Evolutionary conservation across 2,888 invertebrate species (phyloP), one percentile per base, ranked within the genome.

Genomic region (Pterobdella sp.): DNA sequence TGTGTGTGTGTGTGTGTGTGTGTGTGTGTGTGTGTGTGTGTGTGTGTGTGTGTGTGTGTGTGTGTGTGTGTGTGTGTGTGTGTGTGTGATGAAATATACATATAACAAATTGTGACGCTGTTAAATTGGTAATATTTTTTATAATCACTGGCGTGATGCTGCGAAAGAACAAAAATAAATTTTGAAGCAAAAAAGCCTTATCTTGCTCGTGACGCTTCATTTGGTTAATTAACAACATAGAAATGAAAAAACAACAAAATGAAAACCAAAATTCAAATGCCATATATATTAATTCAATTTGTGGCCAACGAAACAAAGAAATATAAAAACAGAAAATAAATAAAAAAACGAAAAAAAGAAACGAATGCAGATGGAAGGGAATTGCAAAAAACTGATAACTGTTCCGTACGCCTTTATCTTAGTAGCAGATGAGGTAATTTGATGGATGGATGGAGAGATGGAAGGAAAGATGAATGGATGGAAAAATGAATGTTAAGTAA

Each of bases 1-100:
- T 14, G 60, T 56, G 60, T 42, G 60, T 56, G 60, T 56, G 60
- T 56, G 60, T 56, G 60, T 56, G 18, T 56, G 4, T 56, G 60
- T 56, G n/a, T 56, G 60, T 42, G 42, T 42, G 42, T 42, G 42
- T 42, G 42, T 42, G 42, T 42, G 42, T 42, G 42, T 42, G 42
- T 42, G 42, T 42, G 42, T 42, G 42, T 42, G 42, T 56, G 60
- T 56, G 60, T 14, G 60, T 56, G 4, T 56, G 3, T 56, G 60
- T 22, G 10, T 4, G 26, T 4, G 3, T 4, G 60, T 56, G 60
- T 56, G 4, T 4, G 4, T 4, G 60, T 4, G 4, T 56, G 60
- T 56, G n/a, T 56, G n/a, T 3, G 7, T 56, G 18, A 32, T 18
- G 10, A 34, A 65, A 32, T 7, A 65, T 29, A 65, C 14, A 14